These are phyloP conservation scores for Xylocopa sonorina DNA, from an alignment of 1,140 invertebrate species.

Conservation along the genomic window DNA sequence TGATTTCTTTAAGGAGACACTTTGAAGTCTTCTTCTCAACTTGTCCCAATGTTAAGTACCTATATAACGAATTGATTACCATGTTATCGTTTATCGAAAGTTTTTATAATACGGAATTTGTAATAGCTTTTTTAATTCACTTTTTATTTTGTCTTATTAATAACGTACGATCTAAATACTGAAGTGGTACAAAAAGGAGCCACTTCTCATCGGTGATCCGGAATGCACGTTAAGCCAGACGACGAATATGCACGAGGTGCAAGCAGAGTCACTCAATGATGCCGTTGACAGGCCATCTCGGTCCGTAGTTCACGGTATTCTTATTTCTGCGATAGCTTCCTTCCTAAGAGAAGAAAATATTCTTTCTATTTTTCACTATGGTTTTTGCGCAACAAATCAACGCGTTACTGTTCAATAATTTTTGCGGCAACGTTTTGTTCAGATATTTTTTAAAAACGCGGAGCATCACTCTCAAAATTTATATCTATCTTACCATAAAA, in stretches of 20 bases:
- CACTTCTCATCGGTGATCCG: conserved; percentile 38
- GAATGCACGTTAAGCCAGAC: conserved; percentile 57
- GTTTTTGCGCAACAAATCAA: background rate
- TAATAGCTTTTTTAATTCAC: background rate
- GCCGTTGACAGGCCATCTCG: conserved; percentile 70
- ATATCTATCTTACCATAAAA: background rate
- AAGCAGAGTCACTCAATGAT: conserved; percentile 75
- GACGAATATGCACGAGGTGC: conserved; percentile 72
- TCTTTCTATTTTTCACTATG: background rate
- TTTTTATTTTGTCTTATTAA: background rate
- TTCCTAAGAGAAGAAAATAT: background rate
- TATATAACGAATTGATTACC: background rate
- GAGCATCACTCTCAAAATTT: no score
- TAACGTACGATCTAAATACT: background rate
- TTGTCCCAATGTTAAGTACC: background rate
- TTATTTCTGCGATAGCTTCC: conserved; percentile 42
- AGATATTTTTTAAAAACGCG: background rate
- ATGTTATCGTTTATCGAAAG: background rate
- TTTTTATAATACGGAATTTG: background rate
- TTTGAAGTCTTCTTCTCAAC: background rate
- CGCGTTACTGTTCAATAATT: background rate
- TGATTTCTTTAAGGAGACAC: no score
- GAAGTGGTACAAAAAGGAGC: conserved; percentile 40
- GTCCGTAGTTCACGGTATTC: conserved; percentile 25
- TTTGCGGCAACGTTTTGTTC: background rate